phyloP scores from a whole-genome alignment of 2,797 vertebrate species.

The Sebastes nivosus region DNA sequence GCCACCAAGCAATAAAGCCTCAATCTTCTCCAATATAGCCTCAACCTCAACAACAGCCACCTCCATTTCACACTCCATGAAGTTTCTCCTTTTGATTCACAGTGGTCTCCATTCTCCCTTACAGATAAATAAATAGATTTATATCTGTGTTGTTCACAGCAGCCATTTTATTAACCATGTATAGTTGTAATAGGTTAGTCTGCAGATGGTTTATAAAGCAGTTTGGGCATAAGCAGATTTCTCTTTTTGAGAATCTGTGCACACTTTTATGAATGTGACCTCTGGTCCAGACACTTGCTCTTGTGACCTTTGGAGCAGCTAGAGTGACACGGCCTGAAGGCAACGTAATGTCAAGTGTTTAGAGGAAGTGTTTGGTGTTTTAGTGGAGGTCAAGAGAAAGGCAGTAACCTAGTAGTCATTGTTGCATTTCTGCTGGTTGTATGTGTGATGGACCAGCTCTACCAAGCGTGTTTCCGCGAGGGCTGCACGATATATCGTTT shows the following conservation, averaged over 20 bases:
- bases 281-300: neutral
- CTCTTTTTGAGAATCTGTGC: neutral
- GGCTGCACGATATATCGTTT: too few relatives aligned
- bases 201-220: neutral
- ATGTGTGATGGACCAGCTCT: neutral
- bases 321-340: neutral
- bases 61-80: slow-evolving; percentile 27
- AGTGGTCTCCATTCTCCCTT: neutral
- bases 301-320: neutral
- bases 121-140: slow-evolving; percentile 17
- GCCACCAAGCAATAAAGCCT: slow-evolving; percentile 23
- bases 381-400: neutral
- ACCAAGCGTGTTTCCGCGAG: accelerated
- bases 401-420: neutral
- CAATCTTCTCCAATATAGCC: neutral
- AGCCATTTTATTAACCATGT: neutral
- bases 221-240: neutral
- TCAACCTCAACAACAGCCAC: slow-evolving; percentile 4
- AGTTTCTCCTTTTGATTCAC: slow-evolving; percentile 6
- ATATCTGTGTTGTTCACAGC: neutral
- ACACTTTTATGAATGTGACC: neutral
- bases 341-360: neutral
- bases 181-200: neutral
- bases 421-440: neutral
- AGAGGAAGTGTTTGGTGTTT: neutral